These are phyloP conservation scores for Amazona guildingii DNA, from an alignment of 2,113 vertebrate species.

Conservation along the genomic window DNA sequence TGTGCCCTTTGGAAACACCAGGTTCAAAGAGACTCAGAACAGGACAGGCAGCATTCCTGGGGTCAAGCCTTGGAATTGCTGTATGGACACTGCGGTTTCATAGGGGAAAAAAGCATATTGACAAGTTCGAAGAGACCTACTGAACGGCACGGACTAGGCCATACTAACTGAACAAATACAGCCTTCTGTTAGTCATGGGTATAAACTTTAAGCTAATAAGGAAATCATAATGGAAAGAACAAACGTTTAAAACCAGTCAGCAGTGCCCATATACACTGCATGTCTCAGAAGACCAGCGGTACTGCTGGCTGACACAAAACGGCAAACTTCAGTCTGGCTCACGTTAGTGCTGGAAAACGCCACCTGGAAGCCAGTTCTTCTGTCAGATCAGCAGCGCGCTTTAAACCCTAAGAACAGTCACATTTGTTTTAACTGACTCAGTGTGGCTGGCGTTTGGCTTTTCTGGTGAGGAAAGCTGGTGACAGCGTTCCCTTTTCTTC, in stretches of 20 bases:
- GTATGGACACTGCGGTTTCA: rapidly evolving
- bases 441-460: rapidly evolving
- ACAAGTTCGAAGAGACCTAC: neutral
- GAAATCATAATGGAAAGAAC: too few relatives aligned
- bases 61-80: too few relatives aligned
- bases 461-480: neutral
- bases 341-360: neutral
- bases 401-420: rapidly evolving
- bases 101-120: rapidly evolving
- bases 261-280: rapidly evolving
- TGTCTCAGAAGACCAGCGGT: rapidly evolving
- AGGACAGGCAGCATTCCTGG: neutral
- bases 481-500: rapidly evolving
- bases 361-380: neutral
- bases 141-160: too few relatives aligned
- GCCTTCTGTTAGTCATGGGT: rapidly evolving
- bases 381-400: rapidly evolving
- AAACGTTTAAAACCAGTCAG: rapidly evolving
- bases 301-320: too few relatives aligned
- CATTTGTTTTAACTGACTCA: rapidly evolving
- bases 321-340: neutral
- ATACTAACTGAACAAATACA: rapidly evolving
- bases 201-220: rapidly evolving
- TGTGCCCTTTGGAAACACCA: rapidly evolving
- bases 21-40: rapidly evolving